Evolutionary conservation across 2,113 vertebrate genomes (phyloP), one percentile per base, ranked within the genome.

Genomic region (Myotis lucifugus): DNA sequence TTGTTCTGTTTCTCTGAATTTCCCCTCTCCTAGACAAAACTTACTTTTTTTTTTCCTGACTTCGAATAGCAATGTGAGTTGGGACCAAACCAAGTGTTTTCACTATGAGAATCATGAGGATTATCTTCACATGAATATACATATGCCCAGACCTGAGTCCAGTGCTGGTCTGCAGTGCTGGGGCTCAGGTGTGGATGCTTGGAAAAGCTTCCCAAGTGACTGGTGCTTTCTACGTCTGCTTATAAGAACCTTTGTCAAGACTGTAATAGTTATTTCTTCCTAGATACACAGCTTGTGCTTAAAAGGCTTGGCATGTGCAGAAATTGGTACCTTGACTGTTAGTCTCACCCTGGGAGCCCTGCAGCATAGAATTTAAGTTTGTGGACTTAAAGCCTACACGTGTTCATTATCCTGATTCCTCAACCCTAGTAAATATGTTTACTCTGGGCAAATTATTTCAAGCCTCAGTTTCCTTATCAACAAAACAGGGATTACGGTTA

Each of bases 381-480:
- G 4, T 32, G 8, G 7, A 15, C 34, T 77, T 52, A 25, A 40
- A 54, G 21, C 27, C 13, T 11, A 6, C 5, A 2, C 0, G n/a
- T 34, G 8, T 54, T 83, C 25, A 29, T 79, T 66, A 90, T 56
- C 21, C 85, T 15, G 11, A 59, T 74, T 54, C 34, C 64, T 96
- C 18, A 32, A 32, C 5, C 21, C 9, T 29, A 54, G 46, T 64
- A 48, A 61, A 21, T 14, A 48, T 13, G 0, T 79, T 64, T 85
- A 76, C 40, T 73, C 69, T 32, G 19, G 13, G 17, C n/a, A 76
- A 82, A 61, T 54, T 32, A 73, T 42, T 89, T 76, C 37, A 77
- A 89, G 25, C 29, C 61, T 94, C 85, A 27, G n/a, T 90, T 88
- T 94, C 64, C 50, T 84, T 85, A 70, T 74, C 54, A 37, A 64